Evolutionary conservation across 2,113 vertebrate genomes (phyloP).

Genomic region (Entomyzon cyanotis): DNA sequence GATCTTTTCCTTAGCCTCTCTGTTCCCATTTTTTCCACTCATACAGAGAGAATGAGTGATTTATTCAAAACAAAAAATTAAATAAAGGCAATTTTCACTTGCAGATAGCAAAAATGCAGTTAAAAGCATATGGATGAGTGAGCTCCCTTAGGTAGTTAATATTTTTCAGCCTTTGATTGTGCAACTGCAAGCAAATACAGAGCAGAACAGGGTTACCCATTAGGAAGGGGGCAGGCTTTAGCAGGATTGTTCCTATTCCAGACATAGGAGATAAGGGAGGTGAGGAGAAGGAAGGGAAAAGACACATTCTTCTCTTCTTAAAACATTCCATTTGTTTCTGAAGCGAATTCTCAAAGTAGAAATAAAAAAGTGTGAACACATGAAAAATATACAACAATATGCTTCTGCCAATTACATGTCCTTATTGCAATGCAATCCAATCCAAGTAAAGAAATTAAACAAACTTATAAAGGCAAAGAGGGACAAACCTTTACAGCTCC

Average conservation of each 20-base stretch:
- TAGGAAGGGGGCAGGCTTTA: background rate
- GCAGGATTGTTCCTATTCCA: background rate
- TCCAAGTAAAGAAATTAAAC: background rate
- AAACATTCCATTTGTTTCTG: constrained; percentile 9
- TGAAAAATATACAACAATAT: background rate
- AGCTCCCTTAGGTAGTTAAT: background rate
- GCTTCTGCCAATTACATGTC: background rate
- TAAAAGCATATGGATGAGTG: background rate
- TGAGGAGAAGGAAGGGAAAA: background rate
- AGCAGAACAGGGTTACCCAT: background rate
- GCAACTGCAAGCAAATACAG: background rate
- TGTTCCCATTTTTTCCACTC: background rate
- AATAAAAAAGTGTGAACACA: background rate
- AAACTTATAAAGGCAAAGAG: background rate
- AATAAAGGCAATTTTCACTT: background rate
- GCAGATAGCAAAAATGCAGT: background rate
- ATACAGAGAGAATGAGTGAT: background rate
- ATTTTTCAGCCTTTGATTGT: background rate
- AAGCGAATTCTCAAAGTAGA: background rate
- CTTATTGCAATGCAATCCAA: background rate
- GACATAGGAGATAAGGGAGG: background rate
- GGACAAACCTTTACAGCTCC: constrained; percentile 89
- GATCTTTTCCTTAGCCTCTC: background rate
- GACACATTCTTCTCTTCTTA: background rate
- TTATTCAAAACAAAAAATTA: background rate